A percentile compares a stretch with the other conserved stretches of the same genome.
phyloP scores from a whole-genome alignment of 2,797 vertebrate genomes.

The Rhabdomys pumilio region DNA sequence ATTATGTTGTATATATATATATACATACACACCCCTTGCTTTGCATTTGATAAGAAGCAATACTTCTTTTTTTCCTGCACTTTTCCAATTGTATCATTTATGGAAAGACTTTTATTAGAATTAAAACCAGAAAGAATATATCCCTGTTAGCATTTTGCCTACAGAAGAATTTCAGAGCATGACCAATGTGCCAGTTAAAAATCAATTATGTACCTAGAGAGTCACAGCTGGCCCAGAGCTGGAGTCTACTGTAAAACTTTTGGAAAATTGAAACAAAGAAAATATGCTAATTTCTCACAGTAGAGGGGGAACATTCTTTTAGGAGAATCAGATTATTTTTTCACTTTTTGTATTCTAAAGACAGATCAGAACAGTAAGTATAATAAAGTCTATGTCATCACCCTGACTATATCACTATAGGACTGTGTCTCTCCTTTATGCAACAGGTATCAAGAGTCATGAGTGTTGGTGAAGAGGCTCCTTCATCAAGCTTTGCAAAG shows the following conservation, averaged over 20 bases:
- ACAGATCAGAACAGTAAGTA: conserved; percentile 65
- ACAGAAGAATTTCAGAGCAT: conserved; percentile 61
- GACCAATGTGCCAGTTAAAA: conserved; percentile 59
- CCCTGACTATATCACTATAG: conserved; percentile 33
- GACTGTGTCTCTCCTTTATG: conserved; percentile 42
- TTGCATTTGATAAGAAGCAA: conserved; percentile 42
- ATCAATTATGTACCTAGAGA: conserved; percentile 72
- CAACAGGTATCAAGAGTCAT: conserved; percentile 18
- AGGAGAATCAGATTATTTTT: conserved; percentile 68
- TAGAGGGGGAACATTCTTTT: conserved; percentile 33
- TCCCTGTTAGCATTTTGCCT: conserved; percentile 66
- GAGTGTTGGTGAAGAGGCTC: neutral
- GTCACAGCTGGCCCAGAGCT: conserved; percentile 37
- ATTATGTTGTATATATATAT: neutral
- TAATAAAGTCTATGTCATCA: conserved; percentile 69
- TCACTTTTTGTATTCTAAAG: conserved; percentile 72
- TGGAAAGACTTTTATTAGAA: conserved; percentile 4
- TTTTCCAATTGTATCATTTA: conserved; percentile 53
- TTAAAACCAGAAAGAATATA: neutral
- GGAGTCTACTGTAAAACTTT: conserved; percentile 66
- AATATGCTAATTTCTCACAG: conserved; percentile 70
- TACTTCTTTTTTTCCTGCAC: conserved; percentile 3
- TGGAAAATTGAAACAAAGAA: conserved; percentile 69
- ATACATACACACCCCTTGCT: neutral
- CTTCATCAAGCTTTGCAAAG: neutral